Evolutionary conservation across 2,797 vertebrate genomes (phyloP), one percentile per base, ranked within the genome.

Genomic region (Leucoraja ocellata): DNA sequence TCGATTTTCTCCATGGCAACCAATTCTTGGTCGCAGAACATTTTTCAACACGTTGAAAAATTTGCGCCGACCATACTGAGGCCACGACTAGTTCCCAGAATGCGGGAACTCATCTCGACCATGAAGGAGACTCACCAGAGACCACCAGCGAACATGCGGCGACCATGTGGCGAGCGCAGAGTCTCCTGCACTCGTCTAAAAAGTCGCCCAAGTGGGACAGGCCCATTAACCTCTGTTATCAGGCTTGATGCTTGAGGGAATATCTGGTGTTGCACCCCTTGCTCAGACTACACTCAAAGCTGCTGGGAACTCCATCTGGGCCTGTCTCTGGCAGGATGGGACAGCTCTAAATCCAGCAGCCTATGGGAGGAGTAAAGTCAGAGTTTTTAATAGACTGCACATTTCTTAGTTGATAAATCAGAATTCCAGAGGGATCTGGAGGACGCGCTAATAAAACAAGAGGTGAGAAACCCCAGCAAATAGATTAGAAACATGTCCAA

Each of bases 401-500:
- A 88, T 88, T 88, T 88, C 63, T 32, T 68, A 0, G n/a, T 68
- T 68, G 63, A 68, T 88, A 68, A 65, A 88, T 88, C n/a, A 36
- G 84, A 88, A 65, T 88, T 36, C 63, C n/a, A 36, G 63, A 88
- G n/a, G 84, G n/a, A n/a, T 36, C 61, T 68, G 32, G 84, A 63
- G 84, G 65, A 88, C 36, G 32, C 36, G n/a, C 18, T 88, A 21
- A 32, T n/a, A 68, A 88, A 65, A 88, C 84, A 88, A 73, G n/a
- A 88, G n/a, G 63, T 16, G 6, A 88, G 61, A 68, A 88, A 11
- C 84, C 36, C 63, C 84, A 68, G 36, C 84, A 32, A 88, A 88
- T 68, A 68, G 61, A 88, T 88, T 88, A 36, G 84, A 88, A 88
- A 88, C 84, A 88, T 88, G 63, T 32, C n/a, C 63, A 16, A 28